A percentile compares a stretch with the other conserved stretches of the same genome.
Evolutionary conservation across 1,140 invertebrate species (phyloP).

Genomic region (Drosophila nikananu): DNA sequence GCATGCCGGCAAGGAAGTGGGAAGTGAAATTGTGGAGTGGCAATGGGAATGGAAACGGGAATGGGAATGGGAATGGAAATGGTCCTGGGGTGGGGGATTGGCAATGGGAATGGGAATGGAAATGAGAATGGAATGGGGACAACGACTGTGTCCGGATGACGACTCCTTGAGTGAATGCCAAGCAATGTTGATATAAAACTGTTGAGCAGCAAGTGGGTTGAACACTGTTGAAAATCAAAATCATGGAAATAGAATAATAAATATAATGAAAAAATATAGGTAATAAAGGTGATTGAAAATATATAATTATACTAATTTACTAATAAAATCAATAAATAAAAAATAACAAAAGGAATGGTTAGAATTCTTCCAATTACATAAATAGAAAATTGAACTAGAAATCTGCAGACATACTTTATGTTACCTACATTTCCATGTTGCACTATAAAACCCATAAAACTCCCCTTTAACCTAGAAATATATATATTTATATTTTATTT

Average conservation of each 20-base stretch:
- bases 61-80: slow-evolving; percentile 11
- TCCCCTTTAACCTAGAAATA: accelerated
- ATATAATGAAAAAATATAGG: no score
- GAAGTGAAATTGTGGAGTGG: slow-evolving; percentile 39
- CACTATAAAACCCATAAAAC: no score
- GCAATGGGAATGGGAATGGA: slow-evolving; percentile 6
- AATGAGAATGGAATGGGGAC: slow-evolving; percentile 22
- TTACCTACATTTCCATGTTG: no score
- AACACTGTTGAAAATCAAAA: slow-evolving; percentile 3
- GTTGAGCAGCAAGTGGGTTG: slow-evolving; percentile 39
- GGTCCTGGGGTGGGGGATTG: slow-evolving; percentile 5
- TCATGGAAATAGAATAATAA: no score
- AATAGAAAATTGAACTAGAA: no score
- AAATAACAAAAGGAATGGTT: no score
- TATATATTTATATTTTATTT: not conserved
- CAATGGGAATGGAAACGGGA: no score
- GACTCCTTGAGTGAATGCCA: slow-evolving; percentile 48
- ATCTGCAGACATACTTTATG: no score
- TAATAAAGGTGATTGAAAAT: no score
- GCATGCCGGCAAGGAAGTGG: slow-evolving; percentile 62
- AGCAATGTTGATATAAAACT: slow-evolving; percentile 46
- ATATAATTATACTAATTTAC: no score
- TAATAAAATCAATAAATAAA: no score
- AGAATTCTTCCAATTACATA: no score
- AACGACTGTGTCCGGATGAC: slow-evolving; percentile 34